These are phyloP conservation scores for Psophia crepitans DNA, from an alignment of 2,113 vertebrate species.

Conservation along the genomic window DNA sequence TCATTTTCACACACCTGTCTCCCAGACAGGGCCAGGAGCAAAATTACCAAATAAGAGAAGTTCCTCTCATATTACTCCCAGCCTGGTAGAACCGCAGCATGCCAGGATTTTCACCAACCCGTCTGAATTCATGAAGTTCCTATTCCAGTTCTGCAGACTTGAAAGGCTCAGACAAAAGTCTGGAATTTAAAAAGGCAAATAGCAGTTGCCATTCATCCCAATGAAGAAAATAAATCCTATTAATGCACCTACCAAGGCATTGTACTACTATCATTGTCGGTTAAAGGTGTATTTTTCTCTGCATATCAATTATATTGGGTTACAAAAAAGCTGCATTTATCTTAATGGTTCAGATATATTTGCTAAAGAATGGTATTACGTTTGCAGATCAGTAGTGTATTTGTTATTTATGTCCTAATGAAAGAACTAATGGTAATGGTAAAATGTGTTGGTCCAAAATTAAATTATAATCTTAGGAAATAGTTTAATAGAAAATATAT, in stretches of 20 bases:
- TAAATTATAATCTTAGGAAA: background rate
- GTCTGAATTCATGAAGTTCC: background rate
- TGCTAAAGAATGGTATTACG: background rate
- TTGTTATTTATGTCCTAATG: background rate
- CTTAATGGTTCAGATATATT: background rate
- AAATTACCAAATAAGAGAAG: background rate
- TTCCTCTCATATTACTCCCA: background rate
- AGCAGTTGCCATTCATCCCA: background rate
- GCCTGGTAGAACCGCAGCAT: background rate
- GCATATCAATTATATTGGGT: background rate
- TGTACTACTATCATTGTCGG: background rate
- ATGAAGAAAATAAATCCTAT: background rate
- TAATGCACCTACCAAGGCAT: background rate
- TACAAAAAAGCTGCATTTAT: background rate
- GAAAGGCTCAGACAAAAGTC: slow-evolving; percentile 10
- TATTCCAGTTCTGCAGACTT: background rate
- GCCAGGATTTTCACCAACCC: background rate
- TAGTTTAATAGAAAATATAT: background rate
- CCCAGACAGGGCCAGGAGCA: background rate
- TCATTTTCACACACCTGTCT: background rate
- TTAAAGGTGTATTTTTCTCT: background rate
- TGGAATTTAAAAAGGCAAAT: background rate
- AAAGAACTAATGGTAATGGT: background rate
- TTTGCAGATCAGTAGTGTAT: background rate
- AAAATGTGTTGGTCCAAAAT: background rate